Percentiles rank a stretch among this genome's conserved stretches.
These are phyloP conservation scores for Drosophila melanogaster DNA, from an alignment of 1,140 invertebrate genomes.

Conservation along the genomic window DNA sequence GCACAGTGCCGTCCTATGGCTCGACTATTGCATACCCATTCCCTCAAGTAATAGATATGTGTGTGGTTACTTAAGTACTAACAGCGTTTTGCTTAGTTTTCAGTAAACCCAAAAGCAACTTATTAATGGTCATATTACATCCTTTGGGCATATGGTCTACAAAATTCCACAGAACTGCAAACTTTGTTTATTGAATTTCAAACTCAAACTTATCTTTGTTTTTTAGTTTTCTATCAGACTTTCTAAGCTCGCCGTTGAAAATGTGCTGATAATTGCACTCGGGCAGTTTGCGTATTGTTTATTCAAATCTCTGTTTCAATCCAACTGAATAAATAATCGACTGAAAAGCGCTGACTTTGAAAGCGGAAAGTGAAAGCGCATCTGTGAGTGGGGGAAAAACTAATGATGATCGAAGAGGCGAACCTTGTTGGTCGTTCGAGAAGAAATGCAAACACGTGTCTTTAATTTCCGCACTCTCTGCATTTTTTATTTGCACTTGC, in stretches of 20 bases:
- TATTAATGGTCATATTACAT: too few species aligned
- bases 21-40: too few species aligned
- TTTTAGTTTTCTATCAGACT: neutral
- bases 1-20: too few species aligned
- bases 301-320: constrained; percentile 3
- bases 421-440: constrained; percentile 27
- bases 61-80: too few species aligned
- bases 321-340: constrained; percentile 17
- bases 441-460: constrained; percentile 41
- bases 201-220: too few species aligned
- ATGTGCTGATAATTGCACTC: constrained; percentile 7
- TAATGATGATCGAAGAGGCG: constrained; percentile 37
- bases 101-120: too few species aligned
- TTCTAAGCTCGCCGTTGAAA: neutral
- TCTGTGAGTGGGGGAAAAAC: constrained; percentile 26
- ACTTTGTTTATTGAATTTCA: too few species aligned
- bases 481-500: constrained; percentile 31
- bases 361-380: constrained; percentile 56
- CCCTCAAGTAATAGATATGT: too few species aligned
- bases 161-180: too few species aligned
- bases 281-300: neutral
- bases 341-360: constrained; percentile 18
- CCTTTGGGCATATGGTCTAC: too few species aligned
- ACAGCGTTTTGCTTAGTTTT: too few species aligned
- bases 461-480: constrained; percentile 30